Evolutionary conservation across 2,797 vertebrate genomes (phyloP).

Genomic region (Notolepis coatsorum): DNA sequence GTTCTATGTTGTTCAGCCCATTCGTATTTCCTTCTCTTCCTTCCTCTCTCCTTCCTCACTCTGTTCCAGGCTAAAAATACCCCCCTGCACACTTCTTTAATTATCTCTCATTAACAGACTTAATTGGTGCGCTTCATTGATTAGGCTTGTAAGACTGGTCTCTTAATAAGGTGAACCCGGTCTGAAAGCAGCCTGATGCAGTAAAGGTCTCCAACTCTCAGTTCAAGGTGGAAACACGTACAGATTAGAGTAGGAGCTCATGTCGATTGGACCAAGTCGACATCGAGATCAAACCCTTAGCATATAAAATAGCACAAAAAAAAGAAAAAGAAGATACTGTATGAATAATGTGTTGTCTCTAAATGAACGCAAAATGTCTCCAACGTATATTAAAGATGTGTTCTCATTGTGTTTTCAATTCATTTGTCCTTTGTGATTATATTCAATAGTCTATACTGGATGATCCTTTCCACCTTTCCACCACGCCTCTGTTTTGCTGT

Average conservation of each 20-base stretch:
- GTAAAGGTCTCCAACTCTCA: constrained; percentile 41
- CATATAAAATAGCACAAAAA: constrained; percentile 36
- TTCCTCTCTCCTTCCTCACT: constrained; percentile 54
- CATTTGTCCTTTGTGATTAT: too few species aligned
- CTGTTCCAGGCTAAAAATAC: constrained; percentile 75
- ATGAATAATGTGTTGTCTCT: too few species aligned
- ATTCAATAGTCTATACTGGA: constrained; percentile 31
- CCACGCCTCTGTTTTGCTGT: neutral
- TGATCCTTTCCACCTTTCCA: constrained; percentile 10
- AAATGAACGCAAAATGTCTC: too few species aligned
- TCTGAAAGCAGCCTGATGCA: constrained; percentile 52
- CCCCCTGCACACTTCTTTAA: constrained; percentile 75
- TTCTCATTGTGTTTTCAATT: too few species aligned
- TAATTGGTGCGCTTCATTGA: constrained; percentile 77
- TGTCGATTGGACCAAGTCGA: constrained; percentile 9
- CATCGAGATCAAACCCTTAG: constrained; percentile 30
- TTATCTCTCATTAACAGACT: constrained; percentile 77
- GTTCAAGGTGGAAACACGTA: constrained; percentile 8
- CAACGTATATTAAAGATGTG: too few species aligned
- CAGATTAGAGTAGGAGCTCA: constrained; percentile 4
- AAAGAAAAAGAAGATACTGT: too few species aligned
- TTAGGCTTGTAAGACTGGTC: constrained; percentile 51
- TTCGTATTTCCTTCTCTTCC: constrained; percentile 23
- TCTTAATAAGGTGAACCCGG: constrained; percentile 68
- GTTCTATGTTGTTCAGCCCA: constrained; percentile 10